Conservation (phyloP, 2,113 vertebrate genomes). For the Speoplatyrhinus poulsoni region DNA sequence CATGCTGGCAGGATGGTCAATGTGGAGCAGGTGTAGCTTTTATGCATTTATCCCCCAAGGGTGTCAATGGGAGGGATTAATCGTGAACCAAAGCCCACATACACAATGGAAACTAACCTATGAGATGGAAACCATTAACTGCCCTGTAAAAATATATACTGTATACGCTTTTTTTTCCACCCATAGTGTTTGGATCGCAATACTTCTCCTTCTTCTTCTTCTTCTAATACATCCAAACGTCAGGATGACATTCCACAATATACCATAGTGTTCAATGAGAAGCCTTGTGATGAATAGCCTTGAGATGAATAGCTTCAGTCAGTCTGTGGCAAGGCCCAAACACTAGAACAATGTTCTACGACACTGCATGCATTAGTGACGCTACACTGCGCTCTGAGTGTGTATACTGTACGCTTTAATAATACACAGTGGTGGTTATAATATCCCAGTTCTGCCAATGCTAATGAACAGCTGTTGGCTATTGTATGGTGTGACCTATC, state of each 20-base stretch:
- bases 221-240: conserved; percentile 47
- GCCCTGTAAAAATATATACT: conserved; percentile 64
- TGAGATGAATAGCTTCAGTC: conserved; percentile 62
- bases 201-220: conserved; percentile 16
- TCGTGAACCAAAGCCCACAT: conserved; percentile 40
- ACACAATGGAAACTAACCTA: conserved; percentile 72
- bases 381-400: too few relatives aligned
- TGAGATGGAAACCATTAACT: conserved; percentile 74
- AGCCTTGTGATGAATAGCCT: conserved; percentile 47
- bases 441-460: background rate
- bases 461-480: background rate
- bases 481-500: too few relatives aligned
- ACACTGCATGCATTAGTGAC: conserved; percentile 34
- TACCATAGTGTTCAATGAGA: conserved; percentile 65
- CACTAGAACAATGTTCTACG: conserved; percentile 63
- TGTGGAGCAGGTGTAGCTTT: conserved; percentile 68
- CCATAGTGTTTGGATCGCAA: conserved; percentile 36
- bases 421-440: background rate
- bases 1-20: conserved; percentile 48
- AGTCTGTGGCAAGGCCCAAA: conserved; percentile 59
- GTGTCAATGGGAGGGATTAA: conserved; percentile 37
- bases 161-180: conserved; percentile 71
- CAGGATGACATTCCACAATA: conserved; percentile 62
- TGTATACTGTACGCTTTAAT: background rate
- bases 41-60: conserved; percentile 41